A percentile compares a stretch with the other conserved stretches of the same genome.
phyloP scores from a whole-genome alignment of 2,113 vertebrate species.

The Corydoras sp. region DNA sequence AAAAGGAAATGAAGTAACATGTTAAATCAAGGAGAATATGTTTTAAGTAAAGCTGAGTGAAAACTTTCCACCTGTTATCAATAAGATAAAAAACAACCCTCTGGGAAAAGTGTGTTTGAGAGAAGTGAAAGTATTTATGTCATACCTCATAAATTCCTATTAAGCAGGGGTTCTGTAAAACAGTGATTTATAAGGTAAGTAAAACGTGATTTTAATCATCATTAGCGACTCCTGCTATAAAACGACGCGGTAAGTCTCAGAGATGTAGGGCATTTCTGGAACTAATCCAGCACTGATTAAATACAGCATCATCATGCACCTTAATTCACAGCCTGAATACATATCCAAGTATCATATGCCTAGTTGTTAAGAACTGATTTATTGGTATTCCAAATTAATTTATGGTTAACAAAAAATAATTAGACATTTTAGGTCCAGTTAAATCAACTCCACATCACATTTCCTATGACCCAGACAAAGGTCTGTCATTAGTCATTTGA shows the following conservation, averaged over 20 bases:
- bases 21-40: slow-evolving; percentile 13
- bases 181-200: slow-evolving; percentile 23
- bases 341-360: background rate
- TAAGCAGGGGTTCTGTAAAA: slow-evolving; percentile 19
- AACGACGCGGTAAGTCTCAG: background rate
- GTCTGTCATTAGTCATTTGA: slow-evolving; percentile 21
- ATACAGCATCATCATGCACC: background rate
- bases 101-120: background rate
- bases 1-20: slow-evolving; percentile 14
- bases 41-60: background rate
- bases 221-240: slow-evolving; percentile 3
- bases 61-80: too few species aligned
- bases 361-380: background rate
- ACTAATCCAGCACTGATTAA: background rate
- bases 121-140: slow-evolving; percentile 21
- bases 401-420: too few species aligned
- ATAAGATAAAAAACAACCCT: too few species aligned
- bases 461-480: slow-evolving; percentile 28
- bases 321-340: background rate
- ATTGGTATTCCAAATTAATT: background rate
- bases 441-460: background rate
- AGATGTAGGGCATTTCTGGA: background rate
- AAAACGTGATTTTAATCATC: slow-evolving; percentile 33
- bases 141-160: slow-evolving; percentile 9
- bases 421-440: background rate